Evolutionary conservation across 2,888 invertebrate genomes (phyloP).

Genomic region (Eupithecia abbreviata): DNA sequence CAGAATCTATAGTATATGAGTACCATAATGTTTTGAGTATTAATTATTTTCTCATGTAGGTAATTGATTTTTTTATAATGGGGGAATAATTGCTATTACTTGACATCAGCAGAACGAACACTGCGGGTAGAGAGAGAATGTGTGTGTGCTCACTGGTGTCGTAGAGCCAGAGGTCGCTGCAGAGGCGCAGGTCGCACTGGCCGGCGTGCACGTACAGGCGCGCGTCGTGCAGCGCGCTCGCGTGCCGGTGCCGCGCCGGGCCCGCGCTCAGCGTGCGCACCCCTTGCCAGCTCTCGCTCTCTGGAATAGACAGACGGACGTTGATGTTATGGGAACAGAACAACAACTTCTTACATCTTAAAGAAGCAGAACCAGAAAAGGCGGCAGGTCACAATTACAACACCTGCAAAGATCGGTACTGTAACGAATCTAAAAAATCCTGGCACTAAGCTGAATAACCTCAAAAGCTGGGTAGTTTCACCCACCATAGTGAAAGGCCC

Average conservation of each 20-base stretch:
- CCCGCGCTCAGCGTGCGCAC: constrained; percentile 71
- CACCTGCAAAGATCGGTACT: neutral
- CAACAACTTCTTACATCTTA: too few species aligned
- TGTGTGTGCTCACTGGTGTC: constrained; percentile 84
- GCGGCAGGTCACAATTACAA: neutral
- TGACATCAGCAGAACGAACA: too few species aligned
- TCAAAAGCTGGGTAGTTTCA: neutral
- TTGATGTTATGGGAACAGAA: neutral
- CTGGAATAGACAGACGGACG: constrained; percentile 67
- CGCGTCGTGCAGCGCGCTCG: constrained; percentile 90
- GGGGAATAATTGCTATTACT: too few species aligned
- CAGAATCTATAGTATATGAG: too few species aligned
- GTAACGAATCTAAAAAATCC: neutral
- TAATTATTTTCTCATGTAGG: too few species aligned
- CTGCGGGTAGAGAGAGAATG: neutral
- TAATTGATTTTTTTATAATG: too few species aligned
- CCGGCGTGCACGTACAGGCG: constrained; percentile 95
- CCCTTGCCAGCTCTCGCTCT: constrained; percentile 91
- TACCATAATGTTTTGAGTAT: too few species aligned
- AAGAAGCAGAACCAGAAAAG: neutral
- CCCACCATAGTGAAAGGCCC: constrained; percentile 94
- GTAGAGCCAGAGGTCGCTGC: constrained; percentile 91
- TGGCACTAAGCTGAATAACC: constrained; percentile 2
- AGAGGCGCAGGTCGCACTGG: constrained; percentile 91
- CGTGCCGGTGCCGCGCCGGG: constrained; percentile 92